These are phyloP conservation scores for Parazoanthus darwini DNA, from an alignment of 92 coral and sea anemone genomes.

Conservation along the genomic window DNA sequence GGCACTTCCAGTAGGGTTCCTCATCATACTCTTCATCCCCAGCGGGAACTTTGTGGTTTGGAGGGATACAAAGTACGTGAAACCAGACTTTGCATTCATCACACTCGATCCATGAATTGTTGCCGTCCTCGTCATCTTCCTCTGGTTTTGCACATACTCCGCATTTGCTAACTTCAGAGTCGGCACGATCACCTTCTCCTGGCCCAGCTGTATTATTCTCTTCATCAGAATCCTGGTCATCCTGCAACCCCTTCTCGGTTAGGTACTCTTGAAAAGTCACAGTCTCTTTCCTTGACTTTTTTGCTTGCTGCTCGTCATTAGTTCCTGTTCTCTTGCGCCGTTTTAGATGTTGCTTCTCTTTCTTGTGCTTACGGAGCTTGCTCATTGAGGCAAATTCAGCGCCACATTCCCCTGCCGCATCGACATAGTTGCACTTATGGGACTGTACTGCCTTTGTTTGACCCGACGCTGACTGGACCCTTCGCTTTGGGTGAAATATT, in stretches of 20 bases:
- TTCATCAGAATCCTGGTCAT: slow-evolving; percentile 32
- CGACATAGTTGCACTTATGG: slow-evolving; percentile 31
- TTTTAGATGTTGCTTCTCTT: slow-evolving; percentile 42
- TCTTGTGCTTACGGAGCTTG: slow-evolving; percentile 45
- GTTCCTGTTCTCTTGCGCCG: slow-evolving; percentile 37
- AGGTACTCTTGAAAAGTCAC: slow-evolving; percentile 24
- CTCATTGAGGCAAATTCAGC: slow-evolving; percentile 25
- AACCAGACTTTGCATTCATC: slow-evolving; percentile 18
- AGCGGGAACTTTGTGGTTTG: slow-evolving; percentile 19
- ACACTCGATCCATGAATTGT: slow-evolving; percentile 14
- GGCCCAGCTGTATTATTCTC: slow-evolving; percentile 23
- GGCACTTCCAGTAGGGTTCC: slow-evolving; percentile 16
- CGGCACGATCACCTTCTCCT: slow-evolving; percentile 35
- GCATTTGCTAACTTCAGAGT: slow-evolving; percentile 21
- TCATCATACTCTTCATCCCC: slow-evolving; percentile 20
- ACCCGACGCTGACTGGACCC: slow-evolving; percentile 12
- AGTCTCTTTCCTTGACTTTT: slow-evolving; percentile 23
- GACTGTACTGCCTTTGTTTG: slow-evolving; percentile 19
- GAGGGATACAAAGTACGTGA: slow-evolving; percentile 21
- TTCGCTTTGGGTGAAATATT: slow-evolving; percentile 9
- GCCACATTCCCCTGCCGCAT: slow-evolving; percentile 38
- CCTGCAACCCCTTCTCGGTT: slow-evolving; percentile 25
- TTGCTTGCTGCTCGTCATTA: not conserved
- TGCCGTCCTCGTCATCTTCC: slow-evolving; percentile 15
- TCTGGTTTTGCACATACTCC: slow-evolving; percentile 2